These are phyloP conservation scores for Chromobotia macracanthus DNA, from an alignment of 2,797 vertebrate species.

Conservation along the genomic window DNA sequence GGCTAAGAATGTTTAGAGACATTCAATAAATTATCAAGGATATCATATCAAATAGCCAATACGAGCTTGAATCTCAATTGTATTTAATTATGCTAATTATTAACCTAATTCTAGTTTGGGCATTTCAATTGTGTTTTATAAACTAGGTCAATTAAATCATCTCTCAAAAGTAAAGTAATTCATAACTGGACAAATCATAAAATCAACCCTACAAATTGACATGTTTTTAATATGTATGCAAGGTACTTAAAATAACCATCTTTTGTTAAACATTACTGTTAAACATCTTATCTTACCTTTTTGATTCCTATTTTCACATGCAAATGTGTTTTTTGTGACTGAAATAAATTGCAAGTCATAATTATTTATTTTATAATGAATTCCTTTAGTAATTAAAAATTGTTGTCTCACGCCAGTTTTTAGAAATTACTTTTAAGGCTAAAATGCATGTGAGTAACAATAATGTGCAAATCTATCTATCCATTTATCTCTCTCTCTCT, in stretches of 20 bases:
- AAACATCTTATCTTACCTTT: neutral
- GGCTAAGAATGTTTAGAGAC: constrained; percentile 19
- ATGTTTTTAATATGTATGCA: neutral
- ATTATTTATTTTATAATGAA: neutral
- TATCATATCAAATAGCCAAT: constrained; percentile 49
- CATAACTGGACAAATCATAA: constrained; percentile 46
- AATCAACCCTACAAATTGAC: neutral
- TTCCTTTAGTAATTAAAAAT: no score
- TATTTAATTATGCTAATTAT: constrained; percentile 54
- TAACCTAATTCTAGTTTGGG: constrained; percentile 60
- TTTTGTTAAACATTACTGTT: no score
- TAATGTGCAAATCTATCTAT: no score
- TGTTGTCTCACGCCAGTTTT: neutral
- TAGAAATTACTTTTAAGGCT: neutral
- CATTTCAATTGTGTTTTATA: constrained; percentile 54
- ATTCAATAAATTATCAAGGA: constrained; percentile 39
- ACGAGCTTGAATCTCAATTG: constrained; percentile 29
- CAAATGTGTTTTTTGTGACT: neutral
- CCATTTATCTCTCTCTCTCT: no score
- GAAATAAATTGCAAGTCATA: neutral
- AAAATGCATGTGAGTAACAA: neutral
- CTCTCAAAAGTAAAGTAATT: constrained; percentile 48
- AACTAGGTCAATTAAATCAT: constrained; percentile 66
- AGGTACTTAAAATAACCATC: neutral
- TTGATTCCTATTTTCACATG: neutral